These are phyloP conservation scores for Cinclus mexicanus DNA, from an alignment of 2,113 vertebrate species.

Conservation along the genomic window DNA sequence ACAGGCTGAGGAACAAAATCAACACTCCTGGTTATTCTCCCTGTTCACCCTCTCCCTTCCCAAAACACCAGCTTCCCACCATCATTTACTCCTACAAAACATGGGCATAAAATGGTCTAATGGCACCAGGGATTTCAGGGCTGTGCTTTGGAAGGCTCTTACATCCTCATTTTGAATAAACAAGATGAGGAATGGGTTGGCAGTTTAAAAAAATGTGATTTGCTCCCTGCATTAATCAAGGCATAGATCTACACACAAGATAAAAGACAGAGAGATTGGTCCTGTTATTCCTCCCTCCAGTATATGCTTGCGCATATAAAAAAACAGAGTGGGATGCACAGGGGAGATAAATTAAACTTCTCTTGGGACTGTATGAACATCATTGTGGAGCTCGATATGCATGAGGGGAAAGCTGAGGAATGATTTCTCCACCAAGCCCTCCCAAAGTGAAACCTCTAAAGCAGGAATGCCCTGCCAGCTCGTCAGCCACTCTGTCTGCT, in stretches of 20 bases:
- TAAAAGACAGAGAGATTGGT: neutral
- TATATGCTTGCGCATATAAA: neutral
- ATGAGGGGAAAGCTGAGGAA: neutral
- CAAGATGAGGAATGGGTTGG: neutral
- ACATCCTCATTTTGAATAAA: neutral
- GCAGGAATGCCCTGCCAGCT: neutral
- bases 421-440: neutral
- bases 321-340: neutral
- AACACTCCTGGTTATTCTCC: neutral
- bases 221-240: neutral
- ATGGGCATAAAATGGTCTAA: neutral
- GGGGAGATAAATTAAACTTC: neutral
- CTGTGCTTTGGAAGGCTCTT: neutral
- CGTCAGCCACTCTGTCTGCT: neutral
- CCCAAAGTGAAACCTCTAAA: neutral
- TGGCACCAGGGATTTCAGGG: neutral
- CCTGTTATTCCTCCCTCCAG: neutral
- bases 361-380: neutral
- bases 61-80: neutral
- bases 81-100: neutral
- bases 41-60: neutral
- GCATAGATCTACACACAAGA: neutral
- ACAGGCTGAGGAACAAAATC: slow-evolving; percentile 68
- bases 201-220: neutral
- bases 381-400: neutral